Conservation (phyloP, 2,888 invertebrate genomes). For the Drosophila leonis region DNA sequence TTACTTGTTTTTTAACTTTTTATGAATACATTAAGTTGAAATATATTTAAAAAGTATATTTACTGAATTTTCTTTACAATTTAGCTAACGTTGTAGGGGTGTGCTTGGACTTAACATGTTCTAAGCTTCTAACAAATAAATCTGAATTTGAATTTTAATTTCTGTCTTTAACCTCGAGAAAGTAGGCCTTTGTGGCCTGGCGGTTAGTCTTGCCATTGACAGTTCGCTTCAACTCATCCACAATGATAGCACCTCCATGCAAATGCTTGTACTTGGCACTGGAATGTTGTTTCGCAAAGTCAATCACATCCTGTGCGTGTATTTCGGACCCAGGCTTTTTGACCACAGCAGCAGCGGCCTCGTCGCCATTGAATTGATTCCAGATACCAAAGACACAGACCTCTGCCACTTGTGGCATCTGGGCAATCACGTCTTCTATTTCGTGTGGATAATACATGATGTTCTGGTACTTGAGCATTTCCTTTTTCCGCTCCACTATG, state of each 20-base stretch:
- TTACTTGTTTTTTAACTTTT: no score
- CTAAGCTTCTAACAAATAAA: neutral
- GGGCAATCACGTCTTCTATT: slow-evolving; percentile 74
- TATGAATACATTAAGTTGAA: no score
- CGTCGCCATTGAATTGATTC: slow-evolving; percentile 73
- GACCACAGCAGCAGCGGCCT: slow-evolving; percentile 81
- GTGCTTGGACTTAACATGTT: neutral
- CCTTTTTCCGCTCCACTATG: slow-evolving; percentile 80
- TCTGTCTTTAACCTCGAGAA: slow-evolving; percentile 43
- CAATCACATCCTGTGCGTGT: slow-evolving; percentile 71
- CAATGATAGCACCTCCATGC: slow-evolving; percentile 77
- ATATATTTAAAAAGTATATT: neutral
- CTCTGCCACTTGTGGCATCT: slow-evolving; percentile 74
- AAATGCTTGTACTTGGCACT: slow-evolving; percentile 74
- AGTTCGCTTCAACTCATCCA: slow-evolving; percentile 72
- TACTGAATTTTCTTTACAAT: neutral
- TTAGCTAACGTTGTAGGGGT: neutral
- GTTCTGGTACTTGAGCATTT: slow-evolving; percentile 77
- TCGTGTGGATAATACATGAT: slow-evolving; percentile 81
- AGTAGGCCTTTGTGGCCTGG: slow-evolving; percentile 51
- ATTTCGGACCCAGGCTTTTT: slow-evolving; percentile 60
- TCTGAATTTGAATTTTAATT: neutral
- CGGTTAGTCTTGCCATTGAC: slow-evolving; percentile 77
- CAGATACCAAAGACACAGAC: slow-evolving; percentile 81
- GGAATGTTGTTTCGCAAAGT: slow-evolving; percentile 66